Evolutionary conservation across 2,113 vertebrate species (phyloP), one percentile per base, ranked within the genome.

Genomic region (Solea senegalensis): DNA sequence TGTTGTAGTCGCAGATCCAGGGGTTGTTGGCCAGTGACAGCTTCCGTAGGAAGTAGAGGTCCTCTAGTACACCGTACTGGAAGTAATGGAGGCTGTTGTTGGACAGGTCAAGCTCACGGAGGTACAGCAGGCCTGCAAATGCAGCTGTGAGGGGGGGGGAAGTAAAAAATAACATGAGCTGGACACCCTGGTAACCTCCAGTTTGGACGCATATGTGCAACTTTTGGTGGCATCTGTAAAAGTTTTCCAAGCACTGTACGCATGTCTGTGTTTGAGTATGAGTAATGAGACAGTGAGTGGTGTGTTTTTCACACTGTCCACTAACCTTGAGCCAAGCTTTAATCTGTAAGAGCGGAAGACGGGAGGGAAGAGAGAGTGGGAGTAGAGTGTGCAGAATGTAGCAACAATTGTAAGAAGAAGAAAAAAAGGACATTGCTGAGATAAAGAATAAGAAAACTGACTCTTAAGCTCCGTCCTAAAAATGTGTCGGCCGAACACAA

Each of bases 1-100:
- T 98, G 89, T 95, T 96, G 90, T 98, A 99, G 88, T 99, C 97
- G 60, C 98, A 99, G 86, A 94, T 91, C 98, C 98, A 99, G 39
- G 95, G 97, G 80, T 99, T 99, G 15, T 95, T 94, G 76, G 88
- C 94, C 57, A 99, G 92, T 70, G 87, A 93, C 9, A 99, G 89
- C 70, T 91, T 94, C 88, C 95, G 95, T 80, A 98, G 92, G 90
- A 96, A 98, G 88, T 99, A 99, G 62, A 99, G 93, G 82, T 99
- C 95, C 89, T 99, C 97, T 65, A 99, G 81, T 6, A 98, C 95
- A 1, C 96, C 95, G 16, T 98, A 99, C 76, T 95, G 95, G 87
- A 99, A 96, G 89, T 95, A 95, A 57, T 91, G 92, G 70, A 99
- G 92, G 76, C 91, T 95, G 91, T 99, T 99, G 91, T 97, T 97